Evolutionary conservation across 1,140 invertebrate genomes (phyloP).

Genomic region (Pseudomyrmex dendroicus): DNA sequence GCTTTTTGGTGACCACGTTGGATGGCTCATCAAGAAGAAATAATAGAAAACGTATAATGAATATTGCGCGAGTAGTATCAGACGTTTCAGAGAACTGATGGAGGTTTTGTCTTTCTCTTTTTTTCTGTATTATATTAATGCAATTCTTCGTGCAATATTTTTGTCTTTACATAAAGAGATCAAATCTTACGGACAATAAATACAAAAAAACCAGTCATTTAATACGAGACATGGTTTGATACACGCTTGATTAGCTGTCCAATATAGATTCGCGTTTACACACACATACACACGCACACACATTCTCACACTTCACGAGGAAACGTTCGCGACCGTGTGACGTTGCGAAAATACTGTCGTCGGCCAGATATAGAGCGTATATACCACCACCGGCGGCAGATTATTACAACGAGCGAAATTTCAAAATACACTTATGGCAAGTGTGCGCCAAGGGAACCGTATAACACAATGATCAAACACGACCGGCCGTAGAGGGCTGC

Average conservation of each 20-base stretch:
- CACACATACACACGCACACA: constrained; percentile 43
- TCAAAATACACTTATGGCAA: constrained; percentile 83
- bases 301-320: constrained; percentile 61
- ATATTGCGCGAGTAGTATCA: background rate
- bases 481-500: constrained; percentile 66
- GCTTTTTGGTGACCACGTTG: constrained; percentile 1
- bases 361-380: constrained; percentile 52
- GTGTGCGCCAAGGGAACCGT: constrained; percentile 80
- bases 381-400: constrained; percentile 74
- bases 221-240: too few relatives aligned
- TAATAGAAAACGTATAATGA: background rate
- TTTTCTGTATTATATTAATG: background rate
- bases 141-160: too few relatives aligned
- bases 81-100: too few relatives aligned
- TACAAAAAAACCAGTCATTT: background rate
- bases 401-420: constrained; percentile 82
- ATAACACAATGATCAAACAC: constrained; percentile 83
- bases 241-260: background rate
- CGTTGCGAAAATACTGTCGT: constrained; percentile 72
- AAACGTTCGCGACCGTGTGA: constrained; percentile 53
- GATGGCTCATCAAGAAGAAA: background rate
- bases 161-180: background rate
- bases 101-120: background rate
- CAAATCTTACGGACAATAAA: background rate
- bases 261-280: constrained; percentile 48